Evolutionary conservation across 2,797 vertebrate genomes (phyloP).

Genomic region (Tangara arthus): DNA sequence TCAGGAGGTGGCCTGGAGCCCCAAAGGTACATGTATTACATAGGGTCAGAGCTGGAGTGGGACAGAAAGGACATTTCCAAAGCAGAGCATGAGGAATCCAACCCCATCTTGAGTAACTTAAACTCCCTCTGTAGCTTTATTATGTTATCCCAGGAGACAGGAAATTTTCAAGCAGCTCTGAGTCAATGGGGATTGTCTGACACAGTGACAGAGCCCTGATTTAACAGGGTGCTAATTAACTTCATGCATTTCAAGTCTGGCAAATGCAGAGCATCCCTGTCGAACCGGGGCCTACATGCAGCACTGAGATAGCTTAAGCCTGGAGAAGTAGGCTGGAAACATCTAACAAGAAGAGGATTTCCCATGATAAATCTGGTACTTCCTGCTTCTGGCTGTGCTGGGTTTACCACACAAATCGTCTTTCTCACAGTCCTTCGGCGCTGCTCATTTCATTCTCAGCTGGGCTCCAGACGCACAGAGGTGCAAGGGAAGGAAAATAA

Average conservation of each 20-base stretch:
- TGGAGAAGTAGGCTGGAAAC: slow-evolving; percentile 52
- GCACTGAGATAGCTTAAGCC: slow-evolving; percentile 35
- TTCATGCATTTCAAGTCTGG: slow-evolving; percentile 17
- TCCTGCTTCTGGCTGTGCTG: slow-evolving; percentile 66
- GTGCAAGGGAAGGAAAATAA: slow-evolving; percentile 59
- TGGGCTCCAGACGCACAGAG: slow-evolving; percentile 65
- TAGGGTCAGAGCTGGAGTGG: neutral
- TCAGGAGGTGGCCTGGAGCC: neutral
- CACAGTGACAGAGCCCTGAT: slow-evolving; percentile 1
- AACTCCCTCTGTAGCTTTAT: neutral
- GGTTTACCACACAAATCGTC: slow-evolving; percentile 65
- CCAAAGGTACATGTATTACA: neutral
- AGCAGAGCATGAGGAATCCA: neutral
- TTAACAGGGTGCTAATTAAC: slow-evolving; percentile 49
- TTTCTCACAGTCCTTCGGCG: slow-evolving; percentile 57
- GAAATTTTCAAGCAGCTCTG: neutral
- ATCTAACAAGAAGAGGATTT: slow-evolving; percentile 66
- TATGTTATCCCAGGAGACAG: neutral
- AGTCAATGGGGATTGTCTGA: slow-evolving; percentile 2
- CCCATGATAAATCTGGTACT: slow-evolving; percentile 68
- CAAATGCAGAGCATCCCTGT: slow-evolving; percentile 8
- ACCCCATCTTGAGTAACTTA: neutral
- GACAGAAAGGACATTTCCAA: neutral
- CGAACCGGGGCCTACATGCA: neutral
- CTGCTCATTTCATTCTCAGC: slow-evolving; percentile 63